phyloP scores from a whole-genome alignment of 2,113 vertebrate species.

The Mesembrinibis cayennensis region DNA sequence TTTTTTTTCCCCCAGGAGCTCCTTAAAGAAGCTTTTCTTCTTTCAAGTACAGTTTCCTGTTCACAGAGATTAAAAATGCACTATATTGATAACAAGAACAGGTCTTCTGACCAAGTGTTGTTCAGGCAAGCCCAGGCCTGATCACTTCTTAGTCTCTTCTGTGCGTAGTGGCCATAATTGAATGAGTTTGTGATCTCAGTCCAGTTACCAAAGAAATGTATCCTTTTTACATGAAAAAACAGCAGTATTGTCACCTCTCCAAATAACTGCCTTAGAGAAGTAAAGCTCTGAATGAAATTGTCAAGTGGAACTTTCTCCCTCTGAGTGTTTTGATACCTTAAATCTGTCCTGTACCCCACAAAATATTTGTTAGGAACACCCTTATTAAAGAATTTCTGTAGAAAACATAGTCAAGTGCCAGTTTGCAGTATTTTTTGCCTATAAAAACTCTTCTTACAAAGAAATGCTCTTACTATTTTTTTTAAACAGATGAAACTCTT shows the following conservation, averaged over 20 bases:
- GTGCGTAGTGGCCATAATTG: neutral
- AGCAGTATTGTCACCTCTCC: neutral
- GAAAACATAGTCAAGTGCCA: neutral
- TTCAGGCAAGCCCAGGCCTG: neutral
- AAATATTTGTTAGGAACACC: neutral
- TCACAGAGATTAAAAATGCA: neutral
- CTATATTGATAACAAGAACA: neutral
- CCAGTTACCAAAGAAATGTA: neutral
- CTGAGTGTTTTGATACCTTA: neutral
- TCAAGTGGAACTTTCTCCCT: neutral
- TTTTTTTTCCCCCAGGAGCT: rapidly evolving
- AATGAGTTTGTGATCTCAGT: neutral
- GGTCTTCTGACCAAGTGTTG: neutral
- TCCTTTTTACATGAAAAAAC: neutral
- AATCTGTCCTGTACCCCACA: neutral
- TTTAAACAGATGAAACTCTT: neutral
- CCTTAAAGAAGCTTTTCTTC: neutral
- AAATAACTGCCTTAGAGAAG: neutral
- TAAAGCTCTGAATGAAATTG: neutral
- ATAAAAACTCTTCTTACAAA: neutral
- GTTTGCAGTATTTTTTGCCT: neutral
- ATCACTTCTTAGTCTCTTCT: neutral
- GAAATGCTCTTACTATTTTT: neutral
- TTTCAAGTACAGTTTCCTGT: neutral
- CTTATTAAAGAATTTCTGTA: neutral